A percentile compares a stretch with the other conserved stretches of the same genome.
Conservation (phyloP, 2,888 invertebrate species). For the Apoderus coryli region DNA sequence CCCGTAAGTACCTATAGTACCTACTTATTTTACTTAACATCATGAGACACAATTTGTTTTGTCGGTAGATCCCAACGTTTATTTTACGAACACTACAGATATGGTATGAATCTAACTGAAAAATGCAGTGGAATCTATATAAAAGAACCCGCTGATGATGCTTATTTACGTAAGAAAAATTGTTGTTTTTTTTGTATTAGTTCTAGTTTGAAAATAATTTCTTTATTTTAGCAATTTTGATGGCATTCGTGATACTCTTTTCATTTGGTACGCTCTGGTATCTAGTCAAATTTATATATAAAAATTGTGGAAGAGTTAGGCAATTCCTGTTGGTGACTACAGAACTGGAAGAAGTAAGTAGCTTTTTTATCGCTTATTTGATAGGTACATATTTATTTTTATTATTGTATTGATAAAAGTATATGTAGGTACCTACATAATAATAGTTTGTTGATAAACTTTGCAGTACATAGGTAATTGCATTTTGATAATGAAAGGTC, state of each 20-base stretch:
- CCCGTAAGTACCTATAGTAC: constrained; percentile 23
- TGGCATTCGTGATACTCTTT: constrained; percentile 31
- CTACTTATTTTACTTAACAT: too few species aligned
- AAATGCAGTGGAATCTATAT: constrained; percentile 26
- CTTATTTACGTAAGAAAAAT: constrained; percentile 31
- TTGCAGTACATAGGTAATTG: too few species aligned
- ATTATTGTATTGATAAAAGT: too few species aligned
- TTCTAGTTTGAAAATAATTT: constrained; percentile 9
- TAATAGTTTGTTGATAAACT: too few species aligned
- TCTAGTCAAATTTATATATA: constrained; percentile 33
- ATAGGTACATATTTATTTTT: too few species aligned
- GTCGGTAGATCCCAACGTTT: constrained; percentile 26
- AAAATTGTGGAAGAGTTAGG: constrained; percentile 25
- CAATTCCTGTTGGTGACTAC: constrained; percentile 21
- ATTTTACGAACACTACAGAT: constrained; percentile 31
- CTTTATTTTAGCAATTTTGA: constrained; percentile 29
- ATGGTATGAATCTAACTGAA: constrained; percentile 30
- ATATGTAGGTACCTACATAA: too few species aligned
- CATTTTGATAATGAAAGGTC: background rate
- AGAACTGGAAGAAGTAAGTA: constrained; percentile 28
- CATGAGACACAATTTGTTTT: too few species aligned
- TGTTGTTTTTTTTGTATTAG: background rate
- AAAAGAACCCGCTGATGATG: constrained; percentile 31
- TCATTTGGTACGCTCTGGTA: constrained; percentile 34
- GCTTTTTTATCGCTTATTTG: too few species aligned